Evolutionary conservation across 2,113 vertebrate species (phyloP), one percentile per base, ranked within the genome.

Genomic region (Ceyx margarethae): DNA sequence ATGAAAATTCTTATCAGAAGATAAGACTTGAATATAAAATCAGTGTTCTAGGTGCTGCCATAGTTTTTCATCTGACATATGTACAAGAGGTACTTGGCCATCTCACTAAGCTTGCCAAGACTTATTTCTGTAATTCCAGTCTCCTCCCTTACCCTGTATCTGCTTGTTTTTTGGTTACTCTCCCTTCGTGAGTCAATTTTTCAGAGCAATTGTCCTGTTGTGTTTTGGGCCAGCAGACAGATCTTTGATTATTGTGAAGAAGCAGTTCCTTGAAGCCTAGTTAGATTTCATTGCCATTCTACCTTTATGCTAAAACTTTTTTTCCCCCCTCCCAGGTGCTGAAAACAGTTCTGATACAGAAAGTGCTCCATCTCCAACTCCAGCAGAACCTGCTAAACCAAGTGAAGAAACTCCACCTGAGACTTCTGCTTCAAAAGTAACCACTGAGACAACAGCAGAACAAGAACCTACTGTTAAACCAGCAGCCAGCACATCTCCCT

Each of bases 301-400:
- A 42, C 10, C 21, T 75, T 89, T 54, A 85, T 46, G 14, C 42
- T 43, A 42, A 75, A 91, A 54, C 46, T n/a, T 85, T 61, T 54
- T n/a, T 61, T 11, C 16, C 11, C 86, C 85, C 33, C 33, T 87
- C 85, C 91, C 93, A 99, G 99, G 98, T 96, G 99, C 98, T 65
- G 99, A 99, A 95, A 99, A 99, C 97, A 99, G 99, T 97, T 99
- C 99, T 42, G 99, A 99, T 95, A 99, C 99, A 75, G 99, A 99
- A 97, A 99, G 99, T 80, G 99, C 99, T 81, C 98, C 99, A 35
- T 99, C 99, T 94, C 99, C 99, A 85, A 98, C 99, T 91, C 98
- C 99, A 95, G 96, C 97, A 46, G 99, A 99, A 92, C 94, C 98
- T 60, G 96, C 97, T 95, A 99, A 99, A 97, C 96, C 98, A 13